Percentiles rank a stretch among this genome's conserved stretches.
These are phyloP conservation scores for Dufourea novaeangliae DNA, from an alignment of 1,140 invertebrate genomes.

Conservation along the genomic window DNA sequence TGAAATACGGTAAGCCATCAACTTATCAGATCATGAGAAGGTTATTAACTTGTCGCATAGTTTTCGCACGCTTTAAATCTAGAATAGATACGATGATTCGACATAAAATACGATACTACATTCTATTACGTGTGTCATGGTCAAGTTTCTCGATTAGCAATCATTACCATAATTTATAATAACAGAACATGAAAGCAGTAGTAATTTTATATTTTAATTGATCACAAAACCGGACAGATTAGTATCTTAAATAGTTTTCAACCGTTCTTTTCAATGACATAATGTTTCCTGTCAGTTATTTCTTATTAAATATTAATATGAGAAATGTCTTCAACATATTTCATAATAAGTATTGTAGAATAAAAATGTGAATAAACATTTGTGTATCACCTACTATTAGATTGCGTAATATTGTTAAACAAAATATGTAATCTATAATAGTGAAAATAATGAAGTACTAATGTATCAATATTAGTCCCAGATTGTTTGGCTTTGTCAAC, in stretches of 20 bases:
- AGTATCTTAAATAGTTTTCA: no score
- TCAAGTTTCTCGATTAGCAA: neutral
- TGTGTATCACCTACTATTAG: neutral
- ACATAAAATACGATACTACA: constrained; percentile 7
- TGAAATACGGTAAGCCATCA: constrained; percentile 45
- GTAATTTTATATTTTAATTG: constrained; percentile 33
- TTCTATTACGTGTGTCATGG: neutral
- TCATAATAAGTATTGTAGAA: no score
- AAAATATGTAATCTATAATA: no score
- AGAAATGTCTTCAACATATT: no score
- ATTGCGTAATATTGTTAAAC: neutral
- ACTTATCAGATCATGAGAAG: constrained; percentile 60
- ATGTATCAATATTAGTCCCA: no score
- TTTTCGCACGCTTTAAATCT: constrained; percentile 50
- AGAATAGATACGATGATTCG: constrained; percentile 17
- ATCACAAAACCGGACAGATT: neutral
- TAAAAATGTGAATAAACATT: neutral
- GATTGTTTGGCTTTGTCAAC: no score
- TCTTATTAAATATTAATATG: neutral
- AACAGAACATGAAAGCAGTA: neutral
- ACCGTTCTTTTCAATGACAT: neutral
- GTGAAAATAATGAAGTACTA: no score
- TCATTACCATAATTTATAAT: constrained; percentile 36
- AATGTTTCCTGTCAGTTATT: neutral
- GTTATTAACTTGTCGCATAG: constrained; percentile 68